Conservation (phyloP, 2,888 invertebrate species). For the Resseliella maxima region DNA sequence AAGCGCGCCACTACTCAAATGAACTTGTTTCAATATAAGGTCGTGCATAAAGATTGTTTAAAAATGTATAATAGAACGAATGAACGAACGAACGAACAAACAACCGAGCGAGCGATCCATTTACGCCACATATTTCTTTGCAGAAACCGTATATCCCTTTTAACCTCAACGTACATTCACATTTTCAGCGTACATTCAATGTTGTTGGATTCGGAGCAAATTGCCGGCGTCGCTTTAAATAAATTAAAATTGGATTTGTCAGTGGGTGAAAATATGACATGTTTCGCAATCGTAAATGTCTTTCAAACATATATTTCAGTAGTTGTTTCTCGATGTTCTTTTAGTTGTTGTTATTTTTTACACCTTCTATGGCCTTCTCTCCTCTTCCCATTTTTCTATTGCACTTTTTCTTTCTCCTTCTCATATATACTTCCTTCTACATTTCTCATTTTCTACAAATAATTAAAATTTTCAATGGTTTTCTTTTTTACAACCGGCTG, state of each 20-base stretch:
- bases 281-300: not conserved
- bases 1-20: not conserved
- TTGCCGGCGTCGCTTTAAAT: slow-evolving; percentile 3
- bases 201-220: not conserved
- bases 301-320: slow-evolving; percentile 4
- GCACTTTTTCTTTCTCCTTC: not conserved
- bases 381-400: not conserved
- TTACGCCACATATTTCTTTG: not conserved
- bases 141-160: not conserved
- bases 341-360: too few relatives aligned
- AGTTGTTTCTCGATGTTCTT: not conserved
- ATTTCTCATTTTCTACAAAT: not conserved
- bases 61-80: slow-evolving; percentile 29
- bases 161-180: not conserved
- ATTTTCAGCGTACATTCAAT: too few relatives aligned
- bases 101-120: not conserved
- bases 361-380: too few relatives aligned
- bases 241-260: slow-evolving; percentile 23
- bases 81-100: too few relatives aligned
- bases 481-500: not conserved
- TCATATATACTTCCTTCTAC: not conserved
- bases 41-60: slow-evolving; percentile 4
- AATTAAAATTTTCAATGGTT: not conserved
- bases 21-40: not conserved
- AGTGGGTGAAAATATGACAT: slow-evolving; percentile 33